Conservation (phyloP, 1,140 invertebrate species). For the Nebria ingens region DNA sequence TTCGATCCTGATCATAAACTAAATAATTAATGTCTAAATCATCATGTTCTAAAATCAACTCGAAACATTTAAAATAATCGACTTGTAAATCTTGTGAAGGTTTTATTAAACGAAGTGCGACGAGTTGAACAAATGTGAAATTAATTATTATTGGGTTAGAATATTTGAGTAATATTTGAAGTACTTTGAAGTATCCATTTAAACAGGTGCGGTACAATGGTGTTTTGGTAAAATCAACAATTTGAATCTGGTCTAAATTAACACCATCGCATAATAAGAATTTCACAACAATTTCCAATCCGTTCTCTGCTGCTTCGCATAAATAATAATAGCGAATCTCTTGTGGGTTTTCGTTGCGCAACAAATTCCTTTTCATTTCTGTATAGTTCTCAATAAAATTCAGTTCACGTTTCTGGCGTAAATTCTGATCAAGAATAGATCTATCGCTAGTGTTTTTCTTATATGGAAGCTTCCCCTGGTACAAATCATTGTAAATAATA, state of each 20-base stretch:
- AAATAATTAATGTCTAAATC: neutral
- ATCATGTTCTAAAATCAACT: neutral
- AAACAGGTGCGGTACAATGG: neutral
- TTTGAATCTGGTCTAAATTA: neutral
- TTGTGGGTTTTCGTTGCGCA: neutral
- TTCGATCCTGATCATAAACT: neutral
- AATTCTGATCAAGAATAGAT: neutral
- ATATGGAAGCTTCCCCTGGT: neutral
- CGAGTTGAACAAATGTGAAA: neutral
- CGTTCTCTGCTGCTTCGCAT: neutral
- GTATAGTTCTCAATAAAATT: neutral
- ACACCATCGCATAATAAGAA: neutral
- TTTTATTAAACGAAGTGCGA: neutral
- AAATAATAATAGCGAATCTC: neutral
- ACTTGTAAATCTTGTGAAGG: neutral
- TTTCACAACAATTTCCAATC: neutral
- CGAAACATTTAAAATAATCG: neutral
- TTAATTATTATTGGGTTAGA: neutral
- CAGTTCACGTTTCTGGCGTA: neutral
- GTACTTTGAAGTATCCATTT: neutral
- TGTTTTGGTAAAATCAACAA: neutral
- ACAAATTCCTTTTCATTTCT: neutral
- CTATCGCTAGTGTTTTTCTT: neutral
- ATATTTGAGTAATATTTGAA: neutral
- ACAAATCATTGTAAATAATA: neutral